Percentiles rank a stretch among this genome's conserved stretches.
Conservation (phyloP, 2,113 vertebrate genomes). For the Myanophis thanlyinensis region DNA sequence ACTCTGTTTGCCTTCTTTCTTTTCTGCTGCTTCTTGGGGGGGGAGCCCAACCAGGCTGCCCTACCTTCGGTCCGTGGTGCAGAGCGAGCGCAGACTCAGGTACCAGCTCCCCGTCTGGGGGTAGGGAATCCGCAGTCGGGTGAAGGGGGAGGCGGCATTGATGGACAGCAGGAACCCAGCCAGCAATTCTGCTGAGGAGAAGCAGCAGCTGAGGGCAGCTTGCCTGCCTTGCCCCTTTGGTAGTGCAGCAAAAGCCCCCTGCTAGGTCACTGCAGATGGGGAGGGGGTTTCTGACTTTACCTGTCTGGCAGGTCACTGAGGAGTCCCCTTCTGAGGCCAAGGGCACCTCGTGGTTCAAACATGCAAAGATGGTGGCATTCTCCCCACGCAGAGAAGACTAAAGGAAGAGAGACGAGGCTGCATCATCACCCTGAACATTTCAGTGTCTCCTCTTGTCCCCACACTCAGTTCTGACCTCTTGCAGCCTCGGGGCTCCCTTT, state of each 20-base stretch:
- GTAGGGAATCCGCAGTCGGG: constrained; percentile 90
- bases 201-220: background rate
- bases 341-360: constrained; percentile 92
- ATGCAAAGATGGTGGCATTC: constrained; percentile 92
- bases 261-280: too few relatives aligned
- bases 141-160: constrained; percentile 79
- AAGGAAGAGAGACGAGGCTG: background rate
- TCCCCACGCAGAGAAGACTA: constrained; percentile 86
- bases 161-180: constrained; percentile 87
- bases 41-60: background rate
- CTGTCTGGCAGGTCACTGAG: constrained; percentile 86
- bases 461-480: too few relatives aligned
- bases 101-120: constrained; percentile 98
- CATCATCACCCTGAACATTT: too few relatives aligned
- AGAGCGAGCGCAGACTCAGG: constrained; percentile 88
- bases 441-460: background rate
- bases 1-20: background rate
- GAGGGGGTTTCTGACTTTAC: constrained; percentile 58
- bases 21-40: background rate
- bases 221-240: background rate
- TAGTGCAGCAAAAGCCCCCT: fast-evolving
- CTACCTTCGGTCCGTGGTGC: constrained; percentile 84
- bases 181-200: constrained; percentile 74
- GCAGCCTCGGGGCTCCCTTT: background rate
- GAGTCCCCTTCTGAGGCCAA: constrained; percentile 81